Evolutionary conservation across 2,888 invertebrate genomes (phyloP).

Genomic region (Seira musarum): DNA sequence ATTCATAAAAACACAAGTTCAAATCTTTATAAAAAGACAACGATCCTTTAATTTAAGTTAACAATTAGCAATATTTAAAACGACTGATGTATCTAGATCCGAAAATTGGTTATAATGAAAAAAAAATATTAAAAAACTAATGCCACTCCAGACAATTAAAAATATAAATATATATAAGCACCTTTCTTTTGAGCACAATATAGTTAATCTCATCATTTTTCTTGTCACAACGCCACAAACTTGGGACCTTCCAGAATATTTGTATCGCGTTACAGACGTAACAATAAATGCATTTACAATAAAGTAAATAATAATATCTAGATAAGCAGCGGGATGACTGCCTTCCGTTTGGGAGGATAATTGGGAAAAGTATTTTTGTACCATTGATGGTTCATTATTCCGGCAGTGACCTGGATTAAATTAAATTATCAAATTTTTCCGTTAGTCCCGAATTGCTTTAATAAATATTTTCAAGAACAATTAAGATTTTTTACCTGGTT

Average conservation of each 20-base stretch:
- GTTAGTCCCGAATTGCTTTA: not conserved
- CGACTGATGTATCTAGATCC: no score
- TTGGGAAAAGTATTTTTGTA: slow-evolving; percentile 78
- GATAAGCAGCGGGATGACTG: slow-evolving; percentile 82
- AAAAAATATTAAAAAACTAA: no score
- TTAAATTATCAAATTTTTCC: slow-evolving; percentile 71
- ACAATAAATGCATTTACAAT: slow-evolving; percentile 4
- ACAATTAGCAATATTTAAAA: no score
- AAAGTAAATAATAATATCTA: no score
- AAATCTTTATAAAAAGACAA: no score
- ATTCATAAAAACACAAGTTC: no score
- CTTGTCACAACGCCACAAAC: not conserved
- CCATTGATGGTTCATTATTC: slow-evolving; percentile 79
- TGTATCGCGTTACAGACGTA: not conserved
- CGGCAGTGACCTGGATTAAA: slow-evolving; percentile 84
- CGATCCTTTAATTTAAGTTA: no score
- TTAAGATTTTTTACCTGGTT: slow-evolving; percentile 80
- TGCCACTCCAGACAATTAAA: no score
- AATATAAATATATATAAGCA: no score
- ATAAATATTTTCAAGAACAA: not conserved
- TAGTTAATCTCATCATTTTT: no score
- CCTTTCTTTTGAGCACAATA: slow-evolving; percentile 17
- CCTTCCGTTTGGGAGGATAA: slow-evolving; percentile 83
- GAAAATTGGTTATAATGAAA: no score
- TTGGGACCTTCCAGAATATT: not conserved